These are phyloP conservation scores for Listronotus bonariensis DNA, from an alignment of 1,140 invertebrate genomes.

Conservation along the genomic window DNA sequence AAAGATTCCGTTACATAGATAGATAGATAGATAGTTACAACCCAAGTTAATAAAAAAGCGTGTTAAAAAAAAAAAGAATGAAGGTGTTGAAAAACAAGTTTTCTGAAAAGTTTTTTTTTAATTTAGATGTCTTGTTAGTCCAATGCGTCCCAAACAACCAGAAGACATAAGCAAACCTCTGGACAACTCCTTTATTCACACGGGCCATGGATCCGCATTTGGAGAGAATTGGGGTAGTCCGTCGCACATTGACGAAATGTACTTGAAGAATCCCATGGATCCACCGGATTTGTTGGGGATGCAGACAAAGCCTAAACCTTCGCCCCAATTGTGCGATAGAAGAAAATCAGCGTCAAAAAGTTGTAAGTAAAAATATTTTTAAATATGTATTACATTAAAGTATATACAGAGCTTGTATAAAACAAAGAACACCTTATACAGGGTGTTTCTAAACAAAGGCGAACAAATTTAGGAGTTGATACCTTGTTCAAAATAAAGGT, in stretches of 20 bases:
- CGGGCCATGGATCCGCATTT: slow-evolving; percentile 73
- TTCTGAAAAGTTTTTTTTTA: slow-evolving; percentile 44
- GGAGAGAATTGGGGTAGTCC: slow-evolving; percentile 88
- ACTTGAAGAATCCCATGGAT: slow-evolving; percentile 82
- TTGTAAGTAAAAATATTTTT: slow-evolving; percentile 20
- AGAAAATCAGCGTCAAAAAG: slow-evolving; percentile 53
- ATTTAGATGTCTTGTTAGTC: slow-evolving; percentile 70
- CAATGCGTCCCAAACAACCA: slow-evolving; percentile 65
- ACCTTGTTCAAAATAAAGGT: no score
- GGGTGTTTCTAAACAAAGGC: no score
- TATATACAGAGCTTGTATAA: no score
- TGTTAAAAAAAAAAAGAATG: no score
- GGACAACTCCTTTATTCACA: slow-evolving; percentile 86
- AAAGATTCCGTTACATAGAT: no score
- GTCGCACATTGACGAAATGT: slow-evolving; percentile 79
- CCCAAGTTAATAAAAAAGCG: no score
- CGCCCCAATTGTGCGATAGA: slow-evolving; percentile 58
- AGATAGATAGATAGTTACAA: no score
- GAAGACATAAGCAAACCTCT: slow-evolving; percentile 78
- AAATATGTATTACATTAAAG: no score
- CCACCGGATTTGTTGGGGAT: slow-evolving; percentile 73
- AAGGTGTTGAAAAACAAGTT: no score
- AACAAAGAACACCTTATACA: no score
- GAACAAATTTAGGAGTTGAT: no score
- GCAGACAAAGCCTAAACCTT: slow-evolving; percentile 53